phyloP scores from a whole-genome alignment of 2,888 invertebrate species.

The Caenorhabditis imperialis region DNA sequence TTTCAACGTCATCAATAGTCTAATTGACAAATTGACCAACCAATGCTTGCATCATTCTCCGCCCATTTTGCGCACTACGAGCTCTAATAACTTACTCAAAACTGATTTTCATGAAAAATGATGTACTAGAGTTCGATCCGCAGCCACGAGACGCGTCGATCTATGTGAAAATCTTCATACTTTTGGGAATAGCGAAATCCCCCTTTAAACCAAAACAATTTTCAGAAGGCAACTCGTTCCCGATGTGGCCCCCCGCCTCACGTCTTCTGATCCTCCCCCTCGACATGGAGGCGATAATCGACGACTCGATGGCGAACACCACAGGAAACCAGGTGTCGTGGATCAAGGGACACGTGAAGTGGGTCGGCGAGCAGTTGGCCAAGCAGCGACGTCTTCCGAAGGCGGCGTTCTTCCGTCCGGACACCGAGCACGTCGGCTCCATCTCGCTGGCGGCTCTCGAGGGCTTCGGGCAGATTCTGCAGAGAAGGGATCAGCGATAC shows the following conservation, averaged over 20 bases:
- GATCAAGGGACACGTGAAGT: constrained; percentile 52
- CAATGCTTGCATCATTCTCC: too few relatives aligned
- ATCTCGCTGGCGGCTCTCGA: constrained; percentile 22
- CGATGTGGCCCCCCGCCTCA: constrained; percentile 15
- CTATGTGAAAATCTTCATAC: too few relatives aligned
- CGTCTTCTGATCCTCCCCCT: constrained; percentile 35
- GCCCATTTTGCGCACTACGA: too few relatives aligned
- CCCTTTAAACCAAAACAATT: too few relatives aligned
- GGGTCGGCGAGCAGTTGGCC: constrained; percentile 20
- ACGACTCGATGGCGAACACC: constrained; percentile 4
- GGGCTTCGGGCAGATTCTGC: constrained; percentile 34
- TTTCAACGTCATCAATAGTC: too few relatives aligned
- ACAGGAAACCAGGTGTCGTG: constrained; percentile 33
- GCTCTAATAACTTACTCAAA: too few relatives aligned
- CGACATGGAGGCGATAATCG: constrained; percentile 22
- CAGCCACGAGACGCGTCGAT: too few relatives aligned
- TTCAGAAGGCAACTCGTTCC: constrained; percentile 42
- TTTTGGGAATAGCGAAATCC: too few relatives aligned
- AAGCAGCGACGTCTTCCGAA: constrained; percentile 8
- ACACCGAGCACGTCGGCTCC: constrained; percentile 28
- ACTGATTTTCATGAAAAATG: too few relatives aligned
- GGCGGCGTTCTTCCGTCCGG: constrained; percentile 29
- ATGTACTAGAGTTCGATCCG: too few relatives aligned
- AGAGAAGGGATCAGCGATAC: constrained; percentile 10
- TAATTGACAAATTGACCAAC: too few relatives aligned